Evolutionary conservation across 2,888 invertebrate species (phyloP), one percentile per base, ranked within the genome.

Genomic region (Apeira syringaria): DNA sequence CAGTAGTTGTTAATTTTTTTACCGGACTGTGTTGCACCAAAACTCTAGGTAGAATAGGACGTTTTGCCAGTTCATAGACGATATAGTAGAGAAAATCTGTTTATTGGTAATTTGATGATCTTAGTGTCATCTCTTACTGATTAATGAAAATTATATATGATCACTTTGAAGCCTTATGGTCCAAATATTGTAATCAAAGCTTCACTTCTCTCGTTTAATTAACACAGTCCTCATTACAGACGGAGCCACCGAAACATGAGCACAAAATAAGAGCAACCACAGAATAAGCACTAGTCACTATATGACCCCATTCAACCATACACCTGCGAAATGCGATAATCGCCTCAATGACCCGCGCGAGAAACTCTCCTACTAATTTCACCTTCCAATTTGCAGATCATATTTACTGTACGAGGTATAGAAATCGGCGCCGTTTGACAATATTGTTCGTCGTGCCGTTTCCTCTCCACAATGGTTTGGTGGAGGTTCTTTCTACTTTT

Each of bases 391-490:
- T 80, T 74, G 80, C 81, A 61, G 76, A 72, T 74, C 75, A 61
- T 50, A 48, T 35, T 30, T 33, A 40, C 32, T 44, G 42, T 56
- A 56, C 15, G 12, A 9, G 31, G 35, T 52, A 72, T 80, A 71
- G 65, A 83, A 81, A 64, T 77, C 83, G 83, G 83, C 54, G 47
- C 50, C 64, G 78, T 80, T 83, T 82, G 79, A 74, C 73, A 73
- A 78, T 78, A 66, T 64, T 63, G 58, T 60, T 61, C 67, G 57
- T 56, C 63, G 61, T 67, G 55, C 60, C 64, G 62, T 60, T 72
- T 68, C 68, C 68, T 66, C 51, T 43, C 50, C 49, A 73, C 71
- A 74, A 74, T 62, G 56, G 24, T 9, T 24, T 8, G 53, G 20
- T 70, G 70, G 75, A 15, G 15, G 2, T 70, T 74, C 71, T 25